Percentiles rank a stretch among this genome's conserved stretches.
Evolutionary conservation across 2,797 vertebrate genomes (phyloP).

Genomic region (Eulemur albifrons): DNA sequence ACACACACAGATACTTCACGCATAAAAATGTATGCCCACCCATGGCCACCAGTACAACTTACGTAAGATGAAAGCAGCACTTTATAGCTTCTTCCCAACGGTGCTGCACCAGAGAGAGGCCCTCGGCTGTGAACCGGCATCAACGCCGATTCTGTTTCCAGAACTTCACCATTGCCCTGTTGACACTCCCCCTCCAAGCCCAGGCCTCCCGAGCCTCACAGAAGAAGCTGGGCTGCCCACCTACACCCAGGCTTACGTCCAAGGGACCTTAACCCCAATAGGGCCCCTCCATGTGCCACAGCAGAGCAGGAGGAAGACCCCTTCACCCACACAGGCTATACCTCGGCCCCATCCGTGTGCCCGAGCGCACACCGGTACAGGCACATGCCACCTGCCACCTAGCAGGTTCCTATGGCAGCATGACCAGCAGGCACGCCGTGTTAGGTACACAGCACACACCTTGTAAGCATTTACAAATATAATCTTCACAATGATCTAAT

Average conservation of each 20-base stretch:
- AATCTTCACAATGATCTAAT: neutral
- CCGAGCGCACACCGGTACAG: neutral
- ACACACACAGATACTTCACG: neutral
- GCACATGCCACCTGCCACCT: neutral
- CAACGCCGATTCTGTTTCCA: neutral
- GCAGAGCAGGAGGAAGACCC: neutral
- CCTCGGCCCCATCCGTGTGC: rapidly evolving
- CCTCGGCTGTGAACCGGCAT: too few species aligned
- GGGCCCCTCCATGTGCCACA: neutral
- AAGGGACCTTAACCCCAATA: neutral
- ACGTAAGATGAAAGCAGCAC: neutral
- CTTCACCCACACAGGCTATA: rapidly evolving
- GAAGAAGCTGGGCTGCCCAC: neutral
- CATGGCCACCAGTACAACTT: rapidly evolving
- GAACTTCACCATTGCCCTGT: neutral
- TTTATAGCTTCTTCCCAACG: neutral
- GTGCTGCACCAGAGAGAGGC: neutral
- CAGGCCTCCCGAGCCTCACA: neutral
- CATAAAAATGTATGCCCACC: neutral
- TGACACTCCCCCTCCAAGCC: neutral
- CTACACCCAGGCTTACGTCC: too few species aligned
- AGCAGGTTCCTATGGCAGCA: rapidly evolving
- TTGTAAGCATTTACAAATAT: neutral
- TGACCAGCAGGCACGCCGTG: rapidly evolving
- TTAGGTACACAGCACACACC: rapidly evolving